Percentiles rank a stretch among this genome's conserved stretches.
Conservation (phyloP, 2,888 invertebrate species). For the Oxycera nigricornis region DNA sequence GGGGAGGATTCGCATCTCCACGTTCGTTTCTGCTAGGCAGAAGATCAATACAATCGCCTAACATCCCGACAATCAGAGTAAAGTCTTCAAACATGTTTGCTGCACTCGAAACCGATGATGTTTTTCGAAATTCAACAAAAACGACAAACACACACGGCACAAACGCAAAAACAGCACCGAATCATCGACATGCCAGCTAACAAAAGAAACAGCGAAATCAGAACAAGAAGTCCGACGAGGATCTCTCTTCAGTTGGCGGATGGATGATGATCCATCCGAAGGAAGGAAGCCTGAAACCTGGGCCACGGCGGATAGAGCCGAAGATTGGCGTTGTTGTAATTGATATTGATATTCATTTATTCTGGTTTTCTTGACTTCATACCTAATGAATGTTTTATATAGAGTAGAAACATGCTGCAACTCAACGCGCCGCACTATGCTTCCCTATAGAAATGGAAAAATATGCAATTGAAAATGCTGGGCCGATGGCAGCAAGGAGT, state of each 20-base stretch:
- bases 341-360: conserved; percentile 47
- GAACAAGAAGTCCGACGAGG: background rate
- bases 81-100: background rate
- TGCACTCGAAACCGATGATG: background rate
- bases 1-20: background rate
- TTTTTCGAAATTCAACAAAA: background rate
- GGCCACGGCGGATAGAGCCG: background rate
- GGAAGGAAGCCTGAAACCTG: background rate
- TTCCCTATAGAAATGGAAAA: conserved; percentile 29
- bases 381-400: conserved; percentile 37
- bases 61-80: conserved; percentile 1
- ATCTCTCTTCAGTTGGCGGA: background rate
- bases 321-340: conserved; percentile 45
- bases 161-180: conserved; percentile 2
- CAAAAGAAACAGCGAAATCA: background rate
- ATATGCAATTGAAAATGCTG: conserved; percentile 21
- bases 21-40: background rate
- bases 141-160: background rate
- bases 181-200: background rate
- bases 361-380: conserved; percentile 40
- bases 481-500: background rate
- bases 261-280: background rate
- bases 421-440: background rate
- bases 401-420: background rate
- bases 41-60: background rate